Evolutionary conservation across 92 coral and sea anemone species (phyloP), one percentile per base, ranked within the genome.

Genomic region (Porites divaricata): DNA sequence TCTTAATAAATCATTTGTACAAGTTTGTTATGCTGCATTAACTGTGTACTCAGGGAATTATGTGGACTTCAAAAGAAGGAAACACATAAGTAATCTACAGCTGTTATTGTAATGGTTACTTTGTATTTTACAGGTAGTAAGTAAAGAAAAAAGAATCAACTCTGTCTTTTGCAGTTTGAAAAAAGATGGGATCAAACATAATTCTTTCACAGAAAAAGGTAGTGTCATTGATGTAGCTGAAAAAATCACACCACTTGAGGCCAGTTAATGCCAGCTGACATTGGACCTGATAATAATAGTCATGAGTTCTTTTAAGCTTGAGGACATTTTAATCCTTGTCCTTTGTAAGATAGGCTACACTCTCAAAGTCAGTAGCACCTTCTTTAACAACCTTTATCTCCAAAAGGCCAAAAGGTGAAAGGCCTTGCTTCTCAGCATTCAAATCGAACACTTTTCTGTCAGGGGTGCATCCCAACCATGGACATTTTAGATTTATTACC

Each of bases 391-490:
- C 88, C 50, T 88, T 83, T 14, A 88, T 62, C 63, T 88, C 91
- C 51, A 70, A 70, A 20, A 88, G 26, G 6, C 91, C 80, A 88
- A 82, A 88, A 22, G 88, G 83, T 24, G 64, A 63, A 22, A 3
- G 24, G 24, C 86, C 83, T 62, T 74, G 21, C 41, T 24, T n/a
- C 35, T 22, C 65, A 20, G 83, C 86, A 6, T 81, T 3, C 4
- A 88, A 21, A 73, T 88, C 91, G 64, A 76, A 88, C 0, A 83
- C 91, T 54, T 81, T 84, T 9, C 90, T 58, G 69, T 89, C 90
- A 4, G 95, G 90, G 50, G 77, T 75, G 53, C 88, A 92, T 1
- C 95, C 90, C 48, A 92, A 50, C 95, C 95, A 92, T 81, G 93
- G 93, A n/a, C 92, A 89, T 72, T 82, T 76, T 2, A 80, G 85